Evolutionary conservation across 1,140 invertebrate genomes (phyloP).

Genomic region (Listronotus bonariensis): DNA sequence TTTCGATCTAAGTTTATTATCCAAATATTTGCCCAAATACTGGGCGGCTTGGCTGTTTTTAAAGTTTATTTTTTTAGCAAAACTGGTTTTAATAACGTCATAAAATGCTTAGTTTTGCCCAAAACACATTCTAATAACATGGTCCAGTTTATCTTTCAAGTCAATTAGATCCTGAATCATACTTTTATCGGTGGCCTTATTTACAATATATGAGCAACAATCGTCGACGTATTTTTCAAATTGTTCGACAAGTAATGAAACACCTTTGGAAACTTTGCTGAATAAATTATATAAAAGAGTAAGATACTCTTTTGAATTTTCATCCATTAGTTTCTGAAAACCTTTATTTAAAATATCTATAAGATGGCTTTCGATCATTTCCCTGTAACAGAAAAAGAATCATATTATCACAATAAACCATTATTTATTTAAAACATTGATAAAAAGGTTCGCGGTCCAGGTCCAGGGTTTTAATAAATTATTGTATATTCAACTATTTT

Average conservation of each 20-base stretch:
- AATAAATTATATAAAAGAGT: conserved; percentile 87
- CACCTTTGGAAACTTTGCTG: conserved; percentile 85
- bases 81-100: conserved; percentile 92
- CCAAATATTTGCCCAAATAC: conserved; percentile 79
- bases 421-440: too few species aligned
- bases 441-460: too few species aligned
- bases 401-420: too few species aligned
- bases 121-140: conserved; percentile 89
- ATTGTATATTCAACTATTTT: too few species aligned
- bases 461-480: too few species aligned
- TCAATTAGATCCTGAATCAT: conserved; percentile 95
- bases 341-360: conserved; percentile 89
- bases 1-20: conserved; percentile 79
- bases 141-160: conserved; percentile 97
- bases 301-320: conserved; percentile 83
- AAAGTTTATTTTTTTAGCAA: conserved; percentile 97
- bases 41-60: conserved; percentile 96
- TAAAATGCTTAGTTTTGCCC: conserved; percentile 90
- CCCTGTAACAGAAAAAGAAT: conserved; percentile 83
- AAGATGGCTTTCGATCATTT: conserved; percentile 85
- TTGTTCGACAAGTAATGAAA: conserved; percentile 80
- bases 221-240: conserved; percentile 96
- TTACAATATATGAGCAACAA: conserved; percentile 91
- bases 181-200: conserved; percentile 93
- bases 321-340: conserved; percentile 84